Evolutionary conservation across 2,113 vertebrate genomes (phyloP).

Genomic region (Lophius piscatorius): DNA sequence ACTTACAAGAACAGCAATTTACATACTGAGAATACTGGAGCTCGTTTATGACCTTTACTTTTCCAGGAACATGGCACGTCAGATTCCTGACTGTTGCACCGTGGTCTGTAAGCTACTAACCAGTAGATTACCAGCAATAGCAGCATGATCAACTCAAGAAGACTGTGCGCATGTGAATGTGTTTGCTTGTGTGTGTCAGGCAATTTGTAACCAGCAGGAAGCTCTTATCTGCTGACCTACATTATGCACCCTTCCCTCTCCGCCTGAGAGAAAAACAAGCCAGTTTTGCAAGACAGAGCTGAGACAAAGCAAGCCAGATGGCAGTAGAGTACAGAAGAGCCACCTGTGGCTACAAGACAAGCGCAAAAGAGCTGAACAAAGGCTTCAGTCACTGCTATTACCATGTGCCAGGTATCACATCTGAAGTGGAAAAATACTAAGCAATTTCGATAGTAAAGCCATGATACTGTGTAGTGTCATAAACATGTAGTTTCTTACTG

Average conservation of each 20-base stretch:
- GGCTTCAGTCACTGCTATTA: constrained; percentile 32
- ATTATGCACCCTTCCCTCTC: constrained; percentile 66
- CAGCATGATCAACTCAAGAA: constrained; percentile 48
- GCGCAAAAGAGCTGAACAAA: constrained; percentile 52
- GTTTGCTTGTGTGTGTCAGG: constrained; percentile 36
- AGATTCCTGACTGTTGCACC: neutral
- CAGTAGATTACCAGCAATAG: constrained; percentile 34
- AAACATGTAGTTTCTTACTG: neutral
- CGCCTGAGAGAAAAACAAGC: constrained; percentile 50
- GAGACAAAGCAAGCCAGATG: constrained; percentile 13
- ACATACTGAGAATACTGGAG: no score
- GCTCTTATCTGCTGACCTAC: constrained; percentile 77
- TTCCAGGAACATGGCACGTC: neutral
- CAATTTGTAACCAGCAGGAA: constrained; percentile 76
- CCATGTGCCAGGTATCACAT: constrained; percentile 41
- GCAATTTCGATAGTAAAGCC: constrained; percentile 1
- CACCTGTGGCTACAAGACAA: constrained; percentile 64
- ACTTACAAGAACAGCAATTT: neutral
- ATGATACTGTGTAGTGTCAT: neutral
- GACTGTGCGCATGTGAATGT: constrained; percentile 20
- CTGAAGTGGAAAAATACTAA: constrained; percentile 55
- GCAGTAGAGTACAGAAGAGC: constrained; percentile 17
- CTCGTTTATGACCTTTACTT: neutral
- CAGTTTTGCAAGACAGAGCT: constrained; percentile 51
- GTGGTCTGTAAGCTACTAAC: constrained; percentile 16